A percentile compares a stretch with the other conserved stretches of the same genome.
Evolutionary conservation across 23 tunicate genomes (phyloP).

Genomic region (Trididemnum miniatum): DNA sequence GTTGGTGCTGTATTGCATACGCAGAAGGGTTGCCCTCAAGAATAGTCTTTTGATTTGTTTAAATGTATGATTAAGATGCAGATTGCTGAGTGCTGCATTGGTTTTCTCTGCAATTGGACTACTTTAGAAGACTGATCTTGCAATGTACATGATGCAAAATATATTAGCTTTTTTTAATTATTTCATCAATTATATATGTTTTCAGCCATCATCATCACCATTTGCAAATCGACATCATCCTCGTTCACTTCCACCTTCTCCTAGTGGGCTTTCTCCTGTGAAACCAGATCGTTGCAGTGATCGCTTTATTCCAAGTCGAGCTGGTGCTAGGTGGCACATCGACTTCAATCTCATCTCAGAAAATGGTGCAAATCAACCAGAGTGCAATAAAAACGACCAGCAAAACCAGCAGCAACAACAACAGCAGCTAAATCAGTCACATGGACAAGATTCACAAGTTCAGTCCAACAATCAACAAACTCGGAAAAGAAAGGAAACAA

Average conservation of each 20-base stretch:
- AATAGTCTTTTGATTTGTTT: too few relatives aligned
- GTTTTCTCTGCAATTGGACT: too few relatives aligned
- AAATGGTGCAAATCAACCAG: constrained; percentile 31
- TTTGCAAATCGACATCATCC: constrained; percentile 78
- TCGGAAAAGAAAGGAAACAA: constrained; percentile 57
- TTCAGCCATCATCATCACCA: constrained; percentile 82
- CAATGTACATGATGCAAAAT: too few relatives aligned
- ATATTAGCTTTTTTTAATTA: too few relatives aligned
- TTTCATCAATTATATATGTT: too few relatives aligned
- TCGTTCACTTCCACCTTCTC: constrained; percentile 78
- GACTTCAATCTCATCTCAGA: constrained; percentile 80
- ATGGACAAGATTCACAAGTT: constrained; percentile 43
- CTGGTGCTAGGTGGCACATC: constrained; percentile 91
- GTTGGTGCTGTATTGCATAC: too few relatives aligned
- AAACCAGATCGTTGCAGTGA: constrained; percentile 85
- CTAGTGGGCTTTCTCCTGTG: constrained; percentile 74
- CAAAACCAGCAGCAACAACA: constrained; percentile 40
- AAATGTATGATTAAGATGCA: too few relatives aligned
- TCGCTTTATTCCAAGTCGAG: constrained; percentile 82
- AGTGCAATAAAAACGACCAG: constrained; percentile 11
- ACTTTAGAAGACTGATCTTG: too few relatives aligned
- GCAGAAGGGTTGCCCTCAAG: too few relatives aligned
- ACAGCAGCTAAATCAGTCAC: constrained; percentile 39
- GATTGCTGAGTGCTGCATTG: too few relatives aligned
- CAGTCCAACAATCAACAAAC: constrained; percentile 38